Evolutionary conservation across 2,113 vertebrate species (phyloP), one percentile per base, ranked within the genome.

Genomic region (Grus americana): DNA sequence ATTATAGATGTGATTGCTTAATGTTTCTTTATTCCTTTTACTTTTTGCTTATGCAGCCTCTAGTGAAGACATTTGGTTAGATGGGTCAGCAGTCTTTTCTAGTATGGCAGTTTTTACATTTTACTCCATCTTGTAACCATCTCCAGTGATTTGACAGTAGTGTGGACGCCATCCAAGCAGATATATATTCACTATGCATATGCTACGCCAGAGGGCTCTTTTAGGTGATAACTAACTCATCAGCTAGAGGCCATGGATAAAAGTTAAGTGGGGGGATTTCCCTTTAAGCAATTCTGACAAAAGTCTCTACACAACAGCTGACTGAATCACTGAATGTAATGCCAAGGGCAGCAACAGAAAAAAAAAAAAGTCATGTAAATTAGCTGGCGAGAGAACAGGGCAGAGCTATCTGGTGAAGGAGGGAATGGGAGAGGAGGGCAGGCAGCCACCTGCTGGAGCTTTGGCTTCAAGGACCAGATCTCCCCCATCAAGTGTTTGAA

Each of bases 141-240:
- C 74, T 92, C 58, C 84, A 79, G 63, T 85, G 84, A 88, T 72
- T 36, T 94, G 91, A 95, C 89, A 91, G 94, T 46, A 83, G 42
- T 3, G 29, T 88, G 94, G 87, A 70, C 8, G 50, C 71, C 42
- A 40, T 95, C 92, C 91, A 95, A 88, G 84, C 55, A 91, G 84
- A 76, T 95, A 95, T 12, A 70, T 85, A 72, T 92, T 85, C 79
- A 61, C 32, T 67, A 49, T 20, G 32, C 89, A 79, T 95, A 85
- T 90, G 91, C 58, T 92, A 36, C 6, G 70, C 91, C 84, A 86
- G 92, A 94, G 93, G 93, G 91, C 74, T 96, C 86, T 95, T 96
- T 86, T 87, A 95, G 94, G 95, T 93, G 94, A 91, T 92, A 96
- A 96, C 89, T 95, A 90, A 91, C 80, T 95, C 87, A 87, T 82